Conservation (phyloP, 2,797 vertebrate genomes). For the Notolabrus celidotus region DNA sequence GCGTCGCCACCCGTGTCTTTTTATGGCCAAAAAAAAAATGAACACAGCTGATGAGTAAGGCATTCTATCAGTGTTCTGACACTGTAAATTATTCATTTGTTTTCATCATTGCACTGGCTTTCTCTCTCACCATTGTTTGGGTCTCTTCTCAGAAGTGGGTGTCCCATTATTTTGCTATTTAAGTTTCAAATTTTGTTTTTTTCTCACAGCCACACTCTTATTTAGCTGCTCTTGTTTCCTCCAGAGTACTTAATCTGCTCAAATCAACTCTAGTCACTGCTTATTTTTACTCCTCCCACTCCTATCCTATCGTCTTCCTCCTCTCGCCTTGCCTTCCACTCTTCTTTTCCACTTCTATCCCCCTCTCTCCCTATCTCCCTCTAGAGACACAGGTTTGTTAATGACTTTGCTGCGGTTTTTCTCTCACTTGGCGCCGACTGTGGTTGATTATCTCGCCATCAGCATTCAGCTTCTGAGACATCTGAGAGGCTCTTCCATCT, state of each 20-base stretch:
- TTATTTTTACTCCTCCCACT: conserved; percentile 40
- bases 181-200: conserved; percentile 37
- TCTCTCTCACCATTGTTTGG: neutral
- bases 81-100: conserved; percentile 50
- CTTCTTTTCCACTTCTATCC: conserved; percentile 11
- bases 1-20: conserved; percentile 46
- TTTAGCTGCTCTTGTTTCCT: conserved; percentile 39
- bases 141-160: neutral
- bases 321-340: conserved; percentile 32
- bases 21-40: conserved; percentile 41
- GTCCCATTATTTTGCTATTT: conserved; percentile 19
- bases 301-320: neutral
- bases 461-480: conserved; percentile 58
- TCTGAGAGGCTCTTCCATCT: conserved; percentile 38
- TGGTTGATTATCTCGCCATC: conserved; percentile 75
- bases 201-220: neutral
- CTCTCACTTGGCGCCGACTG: conserved; percentile 64
- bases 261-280: conserved; percentile 32
- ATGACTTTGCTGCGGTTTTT: conserved; percentile 72
- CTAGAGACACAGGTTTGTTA: conserved; percentile 68
- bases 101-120: conserved; percentile 32
- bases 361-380: conserved; percentile 22
- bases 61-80: conserved; percentile 40
- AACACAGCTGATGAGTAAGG: conserved; percentile 48
- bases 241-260: conserved; percentile 35